Evolutionary conservation across 2,113 vertebrate species (phyloP).

Genomic region (Eira barbara): DNA sequence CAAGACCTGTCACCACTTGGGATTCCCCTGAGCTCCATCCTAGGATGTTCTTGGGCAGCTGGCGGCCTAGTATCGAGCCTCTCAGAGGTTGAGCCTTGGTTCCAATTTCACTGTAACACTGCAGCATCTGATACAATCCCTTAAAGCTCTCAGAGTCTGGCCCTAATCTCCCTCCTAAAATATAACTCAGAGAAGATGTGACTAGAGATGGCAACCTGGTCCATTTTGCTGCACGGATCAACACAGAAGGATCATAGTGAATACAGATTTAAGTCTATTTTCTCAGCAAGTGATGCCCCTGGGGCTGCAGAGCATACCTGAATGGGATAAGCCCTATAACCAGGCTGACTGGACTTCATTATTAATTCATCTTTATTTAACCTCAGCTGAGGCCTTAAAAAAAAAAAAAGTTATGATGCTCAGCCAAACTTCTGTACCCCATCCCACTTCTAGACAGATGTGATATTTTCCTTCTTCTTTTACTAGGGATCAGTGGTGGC

Average conservation of each 20-base stretch:
- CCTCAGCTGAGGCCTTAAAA: not conserved
- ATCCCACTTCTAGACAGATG: not conserved
- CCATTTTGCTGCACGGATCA: slow-evolving; percentile 40
- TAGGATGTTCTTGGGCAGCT: slow-evolving; percentile 9
- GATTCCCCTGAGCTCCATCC: not conserved
- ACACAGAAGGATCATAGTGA: slow-evolving; percentile 37
- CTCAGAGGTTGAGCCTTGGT: slow-evolving; percentile 19
- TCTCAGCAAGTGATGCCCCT: slow-evolving; percentile 1
- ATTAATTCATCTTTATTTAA: slow-evolving; percentile 56
- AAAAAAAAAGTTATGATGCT: not conserved
- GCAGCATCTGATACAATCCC: slow-evolving; percentile 32
- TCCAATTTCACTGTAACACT: slow-evolving; percentile 17
- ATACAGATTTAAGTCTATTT: slow-evolving; percentile 55
- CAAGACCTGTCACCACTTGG: not conserved
- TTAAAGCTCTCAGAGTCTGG: slow-evolving; percentile 41
- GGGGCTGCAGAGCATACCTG: not conserved
- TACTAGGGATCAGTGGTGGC: not conserved
- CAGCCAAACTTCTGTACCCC: not conserved
- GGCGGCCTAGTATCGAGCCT: not conserved
- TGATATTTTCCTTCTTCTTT: not conserved
- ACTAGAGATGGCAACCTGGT: slow-evolving; percentile 50
- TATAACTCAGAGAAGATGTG: slow-evolving; percentile 47
- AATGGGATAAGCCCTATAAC: slow-evolving; percentile 25
- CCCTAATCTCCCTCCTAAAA: slow-evolving; percentile 50
- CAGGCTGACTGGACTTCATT: slow-evolving; percentile 24